Conservation (phyloP, 2,797 vertebrate species). For the Vultur gryphus region DNA sequence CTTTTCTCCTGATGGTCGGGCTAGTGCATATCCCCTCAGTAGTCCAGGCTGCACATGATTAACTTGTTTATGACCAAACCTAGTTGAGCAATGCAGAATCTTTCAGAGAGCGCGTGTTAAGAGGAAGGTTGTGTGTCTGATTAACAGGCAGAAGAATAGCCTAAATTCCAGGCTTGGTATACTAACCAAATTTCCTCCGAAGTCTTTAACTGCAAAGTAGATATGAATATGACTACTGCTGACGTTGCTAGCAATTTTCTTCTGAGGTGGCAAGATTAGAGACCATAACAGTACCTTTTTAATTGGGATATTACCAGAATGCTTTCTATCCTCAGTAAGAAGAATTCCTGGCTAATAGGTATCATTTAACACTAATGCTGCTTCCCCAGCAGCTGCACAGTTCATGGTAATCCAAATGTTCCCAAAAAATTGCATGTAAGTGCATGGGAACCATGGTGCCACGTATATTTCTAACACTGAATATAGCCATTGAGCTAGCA, state of each 20-base stretch:
- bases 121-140: neutral
- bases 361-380: neutral
- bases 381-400: neutral
- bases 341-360: neutral
- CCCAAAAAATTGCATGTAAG: neutral
- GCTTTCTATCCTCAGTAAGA: neutral
- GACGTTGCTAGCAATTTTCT: neutral
- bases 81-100: neutral
- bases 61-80: neutral
- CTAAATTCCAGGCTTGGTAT: neutral
- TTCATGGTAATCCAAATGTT: neutral
- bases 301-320: neutral
- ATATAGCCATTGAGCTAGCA: neutral
- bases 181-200: neutral
- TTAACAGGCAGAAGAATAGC: neutral
- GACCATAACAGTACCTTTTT: neutral
- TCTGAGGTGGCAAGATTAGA: neutral
- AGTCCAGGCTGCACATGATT: neutral
- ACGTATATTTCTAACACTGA: neutral
- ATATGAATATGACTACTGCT: neutral
- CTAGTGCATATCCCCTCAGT: neutral
- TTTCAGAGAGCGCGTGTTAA: neutral
- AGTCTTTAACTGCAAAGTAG: neutral
- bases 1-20: neutral
- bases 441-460: neutral